Evolutionary conservation across 2,113 vertebrate species (phyloP), one percentile per base, ranked within the genome.

Genomic region (Bagarius yarrelli): DNA sequence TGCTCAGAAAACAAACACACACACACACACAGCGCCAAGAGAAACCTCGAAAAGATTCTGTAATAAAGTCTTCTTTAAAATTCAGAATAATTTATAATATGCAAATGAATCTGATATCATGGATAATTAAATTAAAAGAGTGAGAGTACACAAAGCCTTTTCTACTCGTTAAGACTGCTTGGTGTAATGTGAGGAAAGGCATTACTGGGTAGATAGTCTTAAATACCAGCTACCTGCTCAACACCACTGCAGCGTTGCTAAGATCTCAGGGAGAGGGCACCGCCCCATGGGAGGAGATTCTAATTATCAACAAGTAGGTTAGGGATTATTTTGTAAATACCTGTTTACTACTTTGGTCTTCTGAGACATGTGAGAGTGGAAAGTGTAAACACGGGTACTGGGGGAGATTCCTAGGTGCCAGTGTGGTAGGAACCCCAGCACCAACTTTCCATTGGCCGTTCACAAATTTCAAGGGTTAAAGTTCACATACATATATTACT

Each of bases 291-390:
- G 92, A 91, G 53, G 53, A 30, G 72, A 6, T 79, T 82, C 89
- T 93, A 93, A 93, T 93, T 91, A 91, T 89, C 85, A 83, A 81
- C 79, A 83, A 87, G 89, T 83, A 89, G 88, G 87, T 83, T 79
- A 86, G 91, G 92, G 93, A 94, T 93, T 93, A 92, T 92, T 93
- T 92, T 91, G 92, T 91, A 94, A 93, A 93, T 94, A 93, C 90
- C 89, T 91, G 90, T 90, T 92, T 90, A 92, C 88, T 88, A 88
- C 89, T 73, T 72, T 57, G 83, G 85, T 76, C 87, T 86, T 81
- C 76, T 76, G 83, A 60, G 79, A 82, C 71, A 9, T 40, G 66
- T 60, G 59, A 75, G 67, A 67, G 66, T 18, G 14, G 70, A 72
- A 70, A 69, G 16, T 76, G 74, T 82, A 82, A 84, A 83, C 83